Evolutionary conservation across 2,113 vertebrate genomes (phyloP).

Genomic region (Psilopogon haemacephalus): DNA sequence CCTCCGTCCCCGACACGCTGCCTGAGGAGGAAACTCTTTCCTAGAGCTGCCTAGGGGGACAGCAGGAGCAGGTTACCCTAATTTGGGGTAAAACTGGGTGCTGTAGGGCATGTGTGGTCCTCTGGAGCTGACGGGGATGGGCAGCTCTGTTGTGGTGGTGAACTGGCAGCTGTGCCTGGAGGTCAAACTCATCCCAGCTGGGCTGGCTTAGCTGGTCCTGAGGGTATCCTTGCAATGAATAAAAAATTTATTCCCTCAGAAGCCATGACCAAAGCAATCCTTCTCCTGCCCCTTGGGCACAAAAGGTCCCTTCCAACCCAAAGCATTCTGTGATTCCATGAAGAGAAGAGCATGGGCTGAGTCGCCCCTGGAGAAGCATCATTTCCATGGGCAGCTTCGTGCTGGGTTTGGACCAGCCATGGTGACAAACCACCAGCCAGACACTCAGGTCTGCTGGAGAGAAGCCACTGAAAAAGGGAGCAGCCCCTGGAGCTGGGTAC

Average conservation of each 20-base stretch:
- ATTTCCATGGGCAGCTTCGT: accelerated
- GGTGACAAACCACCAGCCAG: neutral
- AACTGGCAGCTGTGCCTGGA: neutral
- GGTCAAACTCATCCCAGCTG: neutral
- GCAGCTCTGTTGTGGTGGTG: neutral
- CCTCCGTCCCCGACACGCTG: neutral
- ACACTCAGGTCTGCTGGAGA: neutral
- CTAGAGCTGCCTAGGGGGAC: neutral
- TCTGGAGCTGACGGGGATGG: neutral
- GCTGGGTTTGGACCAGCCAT: neutral
- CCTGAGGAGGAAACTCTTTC: neutral
- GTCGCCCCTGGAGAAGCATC: no score
- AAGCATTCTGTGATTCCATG: no score
- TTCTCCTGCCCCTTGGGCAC: neutral
- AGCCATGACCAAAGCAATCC: neutral
- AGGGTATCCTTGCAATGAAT: neutral
- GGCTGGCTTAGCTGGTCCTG: neutral
- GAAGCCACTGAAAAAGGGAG: neutral
- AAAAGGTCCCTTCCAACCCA: neutral
- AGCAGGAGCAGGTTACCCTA: neutral
- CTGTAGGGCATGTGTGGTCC: accelerated
- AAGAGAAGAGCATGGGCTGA: neutral
- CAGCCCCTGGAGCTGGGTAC: neutral
- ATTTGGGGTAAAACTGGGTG: neutral
- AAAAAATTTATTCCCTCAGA: neutral